Base-by-base conservation (phyloP, 2,888 invertebrate species). In the Lobophora halterata region DNA sequence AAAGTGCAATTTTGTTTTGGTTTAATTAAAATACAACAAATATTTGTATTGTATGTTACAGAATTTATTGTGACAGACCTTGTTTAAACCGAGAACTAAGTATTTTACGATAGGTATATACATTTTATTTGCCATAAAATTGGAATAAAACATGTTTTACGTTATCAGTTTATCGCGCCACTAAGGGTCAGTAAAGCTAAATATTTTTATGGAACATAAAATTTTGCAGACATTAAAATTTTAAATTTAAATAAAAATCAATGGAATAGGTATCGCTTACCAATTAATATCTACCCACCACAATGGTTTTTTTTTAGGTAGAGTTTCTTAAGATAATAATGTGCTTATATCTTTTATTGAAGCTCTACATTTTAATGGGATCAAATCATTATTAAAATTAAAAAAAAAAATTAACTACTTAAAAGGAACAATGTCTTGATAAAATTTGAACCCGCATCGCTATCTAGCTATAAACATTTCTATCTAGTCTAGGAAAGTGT, bases 41-140 rank as follows among this genome's bases (percentile, higher is more conserved):
- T n/a, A n/a, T n/a, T n/a, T n/a, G n/a, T n/a, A n/a, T n/a, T n/a
- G n/a, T n/a, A n/a, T n/a, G n/a, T n/a, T n/a, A n/a, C n/a, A n/a
- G n/a, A n/a, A n/a, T n/a, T n/a, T n/a, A n/a, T n/a, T n/a, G n/a
- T n/a, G n/a, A n/a, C n/a, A n/a, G n/a, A n/a, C n/a, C n/a, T n/a
- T n/a, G n/a, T n/a, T n/a, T n/a, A n/a, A 18, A 13, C 8, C n/a
- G 16, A 21, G 5, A 32, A 21, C 32, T 39, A 18, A 30, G 26
- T 17, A 33, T 34, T 26, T 30, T 21, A 34, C 40, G 29, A 43
- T 28, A 36, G 24, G 19, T 25, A 17, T 32, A 30, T 38, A 42
- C 37, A 23, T 48, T 49, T 48, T 41, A 45, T 46, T 39, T 39
- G 38, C 40, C 33, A 38, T 48, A 45, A 49, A 52, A 52, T 43